Evolutionary conservation across 2,113 vertebrate species (phyloP).

Genomic region (Salvelinus fontinalis): DNA sequence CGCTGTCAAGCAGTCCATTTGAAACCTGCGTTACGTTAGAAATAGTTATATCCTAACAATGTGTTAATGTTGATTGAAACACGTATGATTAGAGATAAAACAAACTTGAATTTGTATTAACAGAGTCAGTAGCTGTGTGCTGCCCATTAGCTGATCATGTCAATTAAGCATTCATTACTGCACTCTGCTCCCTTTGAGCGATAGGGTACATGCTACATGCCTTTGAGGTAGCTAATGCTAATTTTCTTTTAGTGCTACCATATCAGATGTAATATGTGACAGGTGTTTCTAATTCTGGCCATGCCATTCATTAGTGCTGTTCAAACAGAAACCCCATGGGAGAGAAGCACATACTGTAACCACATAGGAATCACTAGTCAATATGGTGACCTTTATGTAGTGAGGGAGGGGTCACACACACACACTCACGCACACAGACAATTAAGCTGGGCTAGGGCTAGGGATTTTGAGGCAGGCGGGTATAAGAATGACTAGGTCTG

Average conservation of each 20-base stretch:
- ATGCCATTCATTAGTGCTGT: conserved; percentile 31
- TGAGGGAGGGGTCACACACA: background rate
- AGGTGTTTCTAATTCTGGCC: conserved; percentile 49
- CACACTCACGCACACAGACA: conserved; percentile 7
- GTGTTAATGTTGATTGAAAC: conserved; percentile 29
- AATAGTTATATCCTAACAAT: no score
- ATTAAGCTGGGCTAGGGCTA: background rate
- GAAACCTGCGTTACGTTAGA: no score
- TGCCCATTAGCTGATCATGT: conserved; percentile 49
- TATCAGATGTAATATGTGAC: conserved; percentile 43
- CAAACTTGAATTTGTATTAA: conserved; percentile 18
- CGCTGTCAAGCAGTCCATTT: no score
- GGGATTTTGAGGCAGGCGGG: conserved; percentile 39
- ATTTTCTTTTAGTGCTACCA: conserved; percentile 43
- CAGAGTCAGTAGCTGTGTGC: conserved; percentile 23
- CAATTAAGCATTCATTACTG: conserved; percentile 48
- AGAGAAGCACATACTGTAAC: conserved; percentile 17
- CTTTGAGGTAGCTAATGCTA: conserved; percentile 29
- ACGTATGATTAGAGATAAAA: conserved; percentile 27
- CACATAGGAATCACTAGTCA: conserved; percentile 38
- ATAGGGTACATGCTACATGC: conserved; percentile 22
- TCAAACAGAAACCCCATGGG: conserved; percentile 28
- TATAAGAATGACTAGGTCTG: conserved; percentile 49
- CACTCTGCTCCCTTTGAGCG: conserved; percentile 26
- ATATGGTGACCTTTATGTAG: conserved; percentile 49